A percentile compares a stretch with the other conserved stretches of the same genome.
These are phyloP conservation scores for Gymnoscopelus braueri DNA, from an alignment of 2,797 vertebrate genomes.

Conservation along the genomic window DNA sequence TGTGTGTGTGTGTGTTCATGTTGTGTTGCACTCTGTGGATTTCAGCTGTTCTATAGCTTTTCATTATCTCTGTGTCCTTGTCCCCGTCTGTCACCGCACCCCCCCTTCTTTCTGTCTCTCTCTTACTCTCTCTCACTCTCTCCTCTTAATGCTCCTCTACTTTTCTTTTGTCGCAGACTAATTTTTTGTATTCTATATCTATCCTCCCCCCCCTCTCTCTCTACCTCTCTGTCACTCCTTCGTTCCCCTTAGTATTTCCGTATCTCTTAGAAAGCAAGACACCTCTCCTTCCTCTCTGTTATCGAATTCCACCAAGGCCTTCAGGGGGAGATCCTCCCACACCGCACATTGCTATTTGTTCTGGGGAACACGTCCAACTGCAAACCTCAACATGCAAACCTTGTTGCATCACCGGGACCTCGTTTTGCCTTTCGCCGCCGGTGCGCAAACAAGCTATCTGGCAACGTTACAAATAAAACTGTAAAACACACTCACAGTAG, in stretches of 20 bases:
- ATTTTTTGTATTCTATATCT: no score
- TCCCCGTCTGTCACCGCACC: no score
- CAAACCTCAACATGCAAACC: constrained; percentile 17
- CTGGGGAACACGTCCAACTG: constrained; percentile 61
- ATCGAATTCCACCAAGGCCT: constrained; percentile 65
- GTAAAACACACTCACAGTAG: no score
- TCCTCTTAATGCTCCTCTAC: no score
- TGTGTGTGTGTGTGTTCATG: no score
- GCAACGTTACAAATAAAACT: background rate
- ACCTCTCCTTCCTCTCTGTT: constrained; percentile 65
- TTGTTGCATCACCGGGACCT: constrained; percentile 7
- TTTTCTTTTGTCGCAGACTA: no score
- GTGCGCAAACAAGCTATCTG: constrained; percentile 16
- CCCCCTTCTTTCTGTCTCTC: no score
- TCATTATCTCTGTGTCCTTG: no score
- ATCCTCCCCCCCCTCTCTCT: constrained; percentile 23
- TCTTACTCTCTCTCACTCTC: no score
- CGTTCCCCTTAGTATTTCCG: constrained; percentile 29
- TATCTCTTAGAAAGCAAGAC: constrained; percentile 32
- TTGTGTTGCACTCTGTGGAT: no score
- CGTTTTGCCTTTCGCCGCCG: no score
- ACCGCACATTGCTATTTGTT: constrained; percentile 61
- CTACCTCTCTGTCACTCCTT: constrained; percentile 14
- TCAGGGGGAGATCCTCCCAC: constrained; percentile 55
- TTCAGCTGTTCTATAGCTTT: no score